phyloP scores from a whole-genome alignment of 2,113 vertebrate genomes.

The Oxygymnocypris stewartii region DNA sequence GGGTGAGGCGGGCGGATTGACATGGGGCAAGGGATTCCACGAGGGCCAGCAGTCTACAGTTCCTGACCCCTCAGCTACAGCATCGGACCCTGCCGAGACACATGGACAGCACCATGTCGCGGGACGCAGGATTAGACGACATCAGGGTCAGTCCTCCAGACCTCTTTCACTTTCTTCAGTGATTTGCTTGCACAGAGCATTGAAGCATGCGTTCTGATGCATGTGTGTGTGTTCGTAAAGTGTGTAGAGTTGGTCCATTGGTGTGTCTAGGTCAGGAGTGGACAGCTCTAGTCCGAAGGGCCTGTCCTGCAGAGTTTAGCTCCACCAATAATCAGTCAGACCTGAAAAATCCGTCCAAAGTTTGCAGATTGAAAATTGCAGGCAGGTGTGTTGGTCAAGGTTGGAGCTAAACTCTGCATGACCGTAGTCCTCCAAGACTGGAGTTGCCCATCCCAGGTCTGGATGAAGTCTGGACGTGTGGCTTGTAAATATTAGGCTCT shows the following conservation, averaged over 20 bases:
- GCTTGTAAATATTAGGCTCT: neutral
- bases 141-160: conserved; percentile 78
- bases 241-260: neutral
- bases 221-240: neutral
- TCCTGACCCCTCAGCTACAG: conserved; percentile 95
- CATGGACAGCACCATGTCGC: conserved; percentile 76
- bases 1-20: conserved; percentile 84
- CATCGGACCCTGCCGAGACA: conserved; percentile 85
- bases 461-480: neutral
- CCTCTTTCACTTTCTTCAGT: neutral
- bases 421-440: no score
- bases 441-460: neutral
- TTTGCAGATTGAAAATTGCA: neutral
- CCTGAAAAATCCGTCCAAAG: neutral
- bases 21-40: conserved; percentile 89
- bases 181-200: neutral
- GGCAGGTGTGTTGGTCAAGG: neutral
- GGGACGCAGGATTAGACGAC: conserved; percentile 82
- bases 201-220: neutral
- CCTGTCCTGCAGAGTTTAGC: neutral
- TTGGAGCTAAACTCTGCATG: neutral
- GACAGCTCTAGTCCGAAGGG: no score
- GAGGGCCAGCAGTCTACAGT: conserved; percentile 95
- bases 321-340: no score
- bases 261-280: neutral